Base-by-base conservation (phyloP, 2,888 invertebrate species). In the Schizotus pectinicornis region DNA sequence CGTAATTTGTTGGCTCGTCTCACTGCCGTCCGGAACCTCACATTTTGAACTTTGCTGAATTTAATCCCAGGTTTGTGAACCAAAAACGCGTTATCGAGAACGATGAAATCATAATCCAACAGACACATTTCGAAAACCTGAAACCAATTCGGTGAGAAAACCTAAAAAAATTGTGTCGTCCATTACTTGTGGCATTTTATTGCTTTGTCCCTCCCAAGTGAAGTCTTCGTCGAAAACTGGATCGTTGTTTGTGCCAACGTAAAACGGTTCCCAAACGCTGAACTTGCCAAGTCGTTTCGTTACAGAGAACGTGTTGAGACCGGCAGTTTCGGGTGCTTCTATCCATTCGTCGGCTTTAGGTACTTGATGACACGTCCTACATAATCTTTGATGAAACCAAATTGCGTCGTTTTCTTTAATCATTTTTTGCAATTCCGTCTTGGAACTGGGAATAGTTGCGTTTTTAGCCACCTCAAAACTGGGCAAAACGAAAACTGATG, bases 201-300 rank as follows among this genome's bases (percentile, higher is more conserved):
- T 73, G 39, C 67, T 65, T 60, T 74, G 72, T 1, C 76, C 76
- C 63, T 76, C 76, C 76, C 76, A 76, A 31, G 67, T 70, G 30
- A 75, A 46, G 36, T 74, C 41, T 56, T 76, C 75, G 52, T 76
- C 75, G 67, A 73, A 76, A 6, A 70, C 47, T 5, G 76, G 75
- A 56, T 74, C 75, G 5, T 70, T 63, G 34, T 74, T 71, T 3
- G 75, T 76, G 12, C 72, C 72, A 11, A 76, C 60, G 48, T 70
- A 76, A 55, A 76, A 75, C 2, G 76, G 73, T 58, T 76, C 75
- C 75, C 75, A 76, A 7, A 69, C 42, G 8, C 43, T 51, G 38
- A 71, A 64, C 5, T 41, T 8, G 1, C 65, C 67, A 14, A 61
- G 41, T 37, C 76, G 58, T 61, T 74, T 75, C 2, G 64, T 67